Conservation (phyloP, 1,140 invertebrate genomes). For the Microplitis mediator region DNA sequence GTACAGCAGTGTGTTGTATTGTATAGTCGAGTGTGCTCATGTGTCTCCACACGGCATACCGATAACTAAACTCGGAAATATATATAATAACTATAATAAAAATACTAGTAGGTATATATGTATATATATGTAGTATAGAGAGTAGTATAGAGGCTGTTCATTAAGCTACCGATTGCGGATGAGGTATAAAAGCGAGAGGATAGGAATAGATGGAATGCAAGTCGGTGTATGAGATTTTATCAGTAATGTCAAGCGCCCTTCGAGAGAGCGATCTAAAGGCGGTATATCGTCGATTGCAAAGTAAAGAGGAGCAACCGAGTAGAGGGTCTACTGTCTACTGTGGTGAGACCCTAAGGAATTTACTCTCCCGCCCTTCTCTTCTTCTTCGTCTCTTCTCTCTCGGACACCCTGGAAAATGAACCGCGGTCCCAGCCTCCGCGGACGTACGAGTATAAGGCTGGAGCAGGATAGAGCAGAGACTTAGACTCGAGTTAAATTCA, state of each 20-base stretch:
- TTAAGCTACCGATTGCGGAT: slow-evolving; percentile 13
- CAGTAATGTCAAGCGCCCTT: slow-evolving; percentile 23
- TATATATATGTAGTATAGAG: neutral
- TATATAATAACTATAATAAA: neutral
- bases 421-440: neutral
- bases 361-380: neutral
- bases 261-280: slow-evolving; percentile 19
- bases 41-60: neutral
- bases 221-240: slow-evolving; percentile 24
- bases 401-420: slow-evolving; percentile 1
- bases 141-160: slow-evolving; percentile 8
- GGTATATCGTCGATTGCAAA: slow-evolving; percentile 23
- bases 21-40: neutral
- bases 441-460: neutral
- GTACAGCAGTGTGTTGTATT: neutral
- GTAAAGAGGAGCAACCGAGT: neutral
- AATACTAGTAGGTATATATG: neutral
- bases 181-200: slow-evolving; percentile 22
- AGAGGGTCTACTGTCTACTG: slow-evolving; percentile 1
- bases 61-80: neutral
- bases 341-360: slow-evolving; percentile 5
- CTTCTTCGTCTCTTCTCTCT: neutral
- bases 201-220: slow-evolving; percentile 22
- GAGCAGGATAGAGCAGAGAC: neutral
- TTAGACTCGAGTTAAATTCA: neutral